Base-by-base conservation (phyloP, 1,140 invertebrate species). In the Pseudoatta argentina region DNA sequence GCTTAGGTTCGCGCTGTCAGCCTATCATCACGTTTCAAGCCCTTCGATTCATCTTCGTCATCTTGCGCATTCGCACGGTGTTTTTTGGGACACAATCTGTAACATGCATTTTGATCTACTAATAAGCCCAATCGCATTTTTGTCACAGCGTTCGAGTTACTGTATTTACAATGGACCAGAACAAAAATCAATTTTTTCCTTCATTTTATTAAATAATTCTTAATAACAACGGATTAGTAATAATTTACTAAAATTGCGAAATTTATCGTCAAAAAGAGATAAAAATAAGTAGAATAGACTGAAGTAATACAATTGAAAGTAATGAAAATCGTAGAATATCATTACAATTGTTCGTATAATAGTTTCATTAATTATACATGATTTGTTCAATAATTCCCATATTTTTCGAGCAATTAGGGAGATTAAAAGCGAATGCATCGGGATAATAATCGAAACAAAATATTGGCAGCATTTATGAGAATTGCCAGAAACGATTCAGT, bases 41-140 rank as follows among this genome's bases (percentile, higher is more conserved):
- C 76, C 53, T 81, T 79, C 64, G 75, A 67, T 78, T 78, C 53
- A 73, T 79, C 64, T 86, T 79, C 76, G 76, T 59, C 51, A 48
- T 21, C 4, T 21, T 51, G 21, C 61, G 21, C 27, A 39, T 59
- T 39, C 53, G 34, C n/a, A 21, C 30, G 30, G 3, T 48, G 57
- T 51, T 34, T 44, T 75, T 61, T 2, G 14, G n/a, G 3, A 16
- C 39, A 14, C 34, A 48, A 73, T 72, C 16, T 34, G 53, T 18
- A 48, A 61, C 48, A 12, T n/a, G 18, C 16, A 1, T 8, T 69
- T 81, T 39, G 48, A 1, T 71, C 3, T 39, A 39, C 7, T 6
- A 34, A 30, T 30, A n/a, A 81, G 10, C 2, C 18, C 3, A 61
- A 61, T 18, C 2, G 39, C 16, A 44, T n/a, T 73, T 59, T 30